Evolutionary conservation across 2,113 vertebrate species (phyloP), one percentile per base, ranked within the genome.

Genomic region (Ibidorhyncha struthersii): DNA sequence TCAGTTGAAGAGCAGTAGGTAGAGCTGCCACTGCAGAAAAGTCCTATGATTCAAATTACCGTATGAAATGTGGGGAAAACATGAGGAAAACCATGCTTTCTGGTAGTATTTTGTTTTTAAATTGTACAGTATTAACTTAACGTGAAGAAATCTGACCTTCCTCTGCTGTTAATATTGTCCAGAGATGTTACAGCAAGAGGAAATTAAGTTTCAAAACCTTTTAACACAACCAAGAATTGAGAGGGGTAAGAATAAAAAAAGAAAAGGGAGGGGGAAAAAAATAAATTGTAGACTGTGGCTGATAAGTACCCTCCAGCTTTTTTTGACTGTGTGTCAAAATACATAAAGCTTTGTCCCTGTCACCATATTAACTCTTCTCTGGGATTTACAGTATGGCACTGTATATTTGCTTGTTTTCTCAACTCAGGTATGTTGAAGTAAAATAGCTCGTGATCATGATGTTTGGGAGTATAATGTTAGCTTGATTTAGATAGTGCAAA

Each of bases 191-290:
- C 10, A 96, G 52, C 21, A 86, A 82, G 50, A 78, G 8, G 40
- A 38, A 58, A 92, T n/a, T 59, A 78, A 87, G 19, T 91, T 93
- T 93, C 50, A 95, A 87, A 92, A 95, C n/a, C 29, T 67, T 11
- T 56, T 90, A 67, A 49, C 16, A 70, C 40, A 73, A 82, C 7
- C 25, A 32, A 89, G 45, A 81, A 94, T 76, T 94, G 36, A 77
- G 84, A 13, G 4, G 29, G 2, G 8, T 5, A 6, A 79, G 29
- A 38, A n/a, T 3, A 8, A 10, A 45, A n/a, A n/a, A 55, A 45
- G 6, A 4, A 6, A 9, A 12, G 12, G 5, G 14, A 74, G 22
- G 10, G 10, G 49, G 49, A 12, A 34, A 38, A 19, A 22, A 36
- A 47, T 78, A 38, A 18, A 30, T 10, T 34, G 14, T 14, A 82